Evolutionary conservation across 1,140 invertebrate genomes (phyloP).

Genomic region (Cyclargus thomasi): DNA sequence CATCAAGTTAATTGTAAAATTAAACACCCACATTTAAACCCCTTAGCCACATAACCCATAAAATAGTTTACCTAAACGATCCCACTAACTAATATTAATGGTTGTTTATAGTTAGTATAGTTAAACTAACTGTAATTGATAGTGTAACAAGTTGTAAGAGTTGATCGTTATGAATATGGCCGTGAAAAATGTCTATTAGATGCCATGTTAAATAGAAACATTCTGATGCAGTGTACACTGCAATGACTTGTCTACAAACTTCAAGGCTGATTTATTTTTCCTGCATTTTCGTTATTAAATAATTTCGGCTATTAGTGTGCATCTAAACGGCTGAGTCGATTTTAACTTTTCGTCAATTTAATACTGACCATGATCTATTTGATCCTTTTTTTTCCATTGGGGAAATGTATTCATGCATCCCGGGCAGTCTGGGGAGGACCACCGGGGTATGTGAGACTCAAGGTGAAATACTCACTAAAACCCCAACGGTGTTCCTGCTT

Average conservation of each 20-base stretch:
- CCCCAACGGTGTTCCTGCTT: too few relatives aligned
- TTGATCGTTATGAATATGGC: conserved; percentile 2
- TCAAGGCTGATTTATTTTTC: too few relatives aligned
- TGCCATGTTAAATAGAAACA: not conserved
- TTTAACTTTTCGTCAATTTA: too few relatives aligned
- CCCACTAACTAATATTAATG: conserved; percentile 67
- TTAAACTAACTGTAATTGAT: conserved; percentile 42
- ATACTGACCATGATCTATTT: too few relatives aligned
- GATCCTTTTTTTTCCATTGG: too few relatives aligned
- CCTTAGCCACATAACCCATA: conserved; percentile 51
- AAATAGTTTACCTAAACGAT: conserved; percentile 66
- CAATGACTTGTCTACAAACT: not conserved
- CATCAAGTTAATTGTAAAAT: conserved; percentile 31
- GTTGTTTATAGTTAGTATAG: conserved; percentile 56
- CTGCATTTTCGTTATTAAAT: too few relatives aligned
- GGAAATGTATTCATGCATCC: too few relatives aligned
- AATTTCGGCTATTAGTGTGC: too few relatives aligned
- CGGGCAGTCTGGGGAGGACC: too few relatives aligned
- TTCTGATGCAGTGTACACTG: not conserved
- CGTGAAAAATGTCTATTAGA: not conserved
- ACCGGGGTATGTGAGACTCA: too few relatives aligned
- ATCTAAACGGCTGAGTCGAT: too few relatives aligned
- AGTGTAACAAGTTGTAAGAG: conserved; percentile 26
- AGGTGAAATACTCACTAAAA: too few relatives aligned
- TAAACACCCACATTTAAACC: conserved; percentile 45